A percentile compares a stretch with the other conserved stretches of the same genome.
phyloP scores from a whole-genome alignment of 2,888 invertebrate species.

The Agrilus cyanescens region DNA sequence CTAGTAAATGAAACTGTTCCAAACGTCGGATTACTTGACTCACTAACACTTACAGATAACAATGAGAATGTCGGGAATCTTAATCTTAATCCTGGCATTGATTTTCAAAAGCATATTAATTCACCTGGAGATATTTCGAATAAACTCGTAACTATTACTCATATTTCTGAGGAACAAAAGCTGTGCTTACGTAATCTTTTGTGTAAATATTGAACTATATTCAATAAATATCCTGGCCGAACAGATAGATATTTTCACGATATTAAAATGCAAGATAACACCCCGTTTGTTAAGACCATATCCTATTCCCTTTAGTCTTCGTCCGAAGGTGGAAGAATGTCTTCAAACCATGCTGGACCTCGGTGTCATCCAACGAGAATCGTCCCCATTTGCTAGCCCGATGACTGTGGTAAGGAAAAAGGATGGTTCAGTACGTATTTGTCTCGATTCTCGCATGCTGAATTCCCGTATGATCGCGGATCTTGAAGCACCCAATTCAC shows the following conservation, averaged over 20 bases:
- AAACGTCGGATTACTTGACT: no score
- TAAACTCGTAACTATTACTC: no score
- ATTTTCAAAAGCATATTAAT: no score
- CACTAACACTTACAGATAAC: no score
- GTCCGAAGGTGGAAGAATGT: constrained; percentile 17
- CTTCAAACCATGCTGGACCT: constrained; percentile 18
- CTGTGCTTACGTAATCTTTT: background rate
- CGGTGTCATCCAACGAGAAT: constrained; percentile 22
- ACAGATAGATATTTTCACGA: constrained; percentile 15
- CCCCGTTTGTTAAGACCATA: constrained; percentile 19
- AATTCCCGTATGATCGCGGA: constrained; percentile 22
- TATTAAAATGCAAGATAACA: constrained; percentile 13
- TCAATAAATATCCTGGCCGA: constrained; percentile 10
- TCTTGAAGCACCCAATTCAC: constrained; percentile 14
- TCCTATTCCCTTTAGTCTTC: constrained; percentile 19
- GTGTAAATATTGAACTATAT: constrained; percentile 5
- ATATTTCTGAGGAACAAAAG: no score
- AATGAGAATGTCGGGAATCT: no score
- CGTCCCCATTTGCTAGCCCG: constrained; percentile 21
- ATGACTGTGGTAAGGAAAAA: no score
- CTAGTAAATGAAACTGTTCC: no score
- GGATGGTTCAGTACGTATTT: no score
- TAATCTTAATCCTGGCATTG: no score
- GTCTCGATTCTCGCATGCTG: no score
- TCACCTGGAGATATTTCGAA: no score